Base-by-base conservation (phyloP, 2,113 vertebrate species). In the Calidris pugnax region DNA sequence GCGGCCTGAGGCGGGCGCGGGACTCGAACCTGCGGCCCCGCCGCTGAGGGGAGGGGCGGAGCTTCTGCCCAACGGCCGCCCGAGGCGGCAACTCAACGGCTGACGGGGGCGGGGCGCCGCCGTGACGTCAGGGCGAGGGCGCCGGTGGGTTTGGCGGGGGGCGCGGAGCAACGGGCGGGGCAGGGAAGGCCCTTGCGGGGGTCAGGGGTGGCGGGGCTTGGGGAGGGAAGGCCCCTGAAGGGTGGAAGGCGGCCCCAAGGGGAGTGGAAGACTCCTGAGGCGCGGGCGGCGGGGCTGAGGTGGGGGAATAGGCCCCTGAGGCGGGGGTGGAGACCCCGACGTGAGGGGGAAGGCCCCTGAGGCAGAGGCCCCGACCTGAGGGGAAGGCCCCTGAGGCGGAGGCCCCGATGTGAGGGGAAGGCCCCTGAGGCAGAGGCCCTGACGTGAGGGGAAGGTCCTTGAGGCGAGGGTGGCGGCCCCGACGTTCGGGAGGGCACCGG, bases 11-110 rank as follows among this genome's bases (percentile, higher is more conserved):
- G 23, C 7, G 2, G 30, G 1, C 4, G 3, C 73, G 3, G 86
- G 94, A 4, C 22, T 86, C 92, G 90, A 93, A 93, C 90, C 47
- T 0, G 5, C 0, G 1, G 0, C 0, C 2, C 4, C 11, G 0
- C 2, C 1, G 4, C 15, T 1, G 12, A 0, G 14, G 9, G 12
- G 24, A 4, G 12, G 57, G 57, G 57, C 82, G 95, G 94, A 13
- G 78, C 85, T 59, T 75, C 47, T 20, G 6, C 75, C 26, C 2
- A 39, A 51, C 72, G 1, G 45, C 23, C 30, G 28, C n/a, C 23
- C 22, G 4, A 6, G 39, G 41, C 14, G 20, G 53, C 37, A 39
- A 27, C 45, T 51, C 39, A 75, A 33, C 80, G 84, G 84, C 64
- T 12, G 74, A 27, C 26, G 43, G 30, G 85, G 85, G 30, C 57